phyloP scores from a whole-genome alignment of 2,797 vertebrate genomes.

The Enteromius mattozi region DNA sequence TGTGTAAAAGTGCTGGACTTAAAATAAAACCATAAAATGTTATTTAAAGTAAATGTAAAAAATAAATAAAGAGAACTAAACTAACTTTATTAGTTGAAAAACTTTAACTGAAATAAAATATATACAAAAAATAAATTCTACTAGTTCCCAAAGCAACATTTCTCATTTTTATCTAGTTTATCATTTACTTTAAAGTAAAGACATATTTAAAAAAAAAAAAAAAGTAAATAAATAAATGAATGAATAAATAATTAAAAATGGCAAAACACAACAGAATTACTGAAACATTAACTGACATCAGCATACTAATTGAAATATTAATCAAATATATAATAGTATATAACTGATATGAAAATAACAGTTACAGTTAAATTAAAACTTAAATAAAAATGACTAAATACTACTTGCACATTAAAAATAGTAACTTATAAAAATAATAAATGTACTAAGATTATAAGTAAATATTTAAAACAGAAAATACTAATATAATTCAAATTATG shows the following conservation, averaged over 20 bases:
- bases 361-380: background rate
- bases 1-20: background rate
- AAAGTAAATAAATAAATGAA: too few species aligned
- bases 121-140: background rate
- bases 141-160: background rate
- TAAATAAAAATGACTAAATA: background rate
- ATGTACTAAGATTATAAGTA: background rate
- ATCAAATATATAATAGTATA: background rate
- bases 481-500: background rate
- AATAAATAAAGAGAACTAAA: background rate
- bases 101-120: background rate
- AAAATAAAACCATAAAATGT: background rate
- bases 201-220: too few species aligned
- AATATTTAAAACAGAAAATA: background rate
- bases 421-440: background rate
- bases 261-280: background rate
- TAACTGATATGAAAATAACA: background rate
- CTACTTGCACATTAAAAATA: background rate
- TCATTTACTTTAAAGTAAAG: background rate
- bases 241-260: too few species aligned
- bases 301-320: background rate
- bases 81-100: background rate
- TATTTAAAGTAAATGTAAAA: background rate
- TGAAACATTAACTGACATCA: background rate
- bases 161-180: background rate